Conservation (phyloP, 2,888 invertebrate species). For the Drosophila kuntzei region DNA sequence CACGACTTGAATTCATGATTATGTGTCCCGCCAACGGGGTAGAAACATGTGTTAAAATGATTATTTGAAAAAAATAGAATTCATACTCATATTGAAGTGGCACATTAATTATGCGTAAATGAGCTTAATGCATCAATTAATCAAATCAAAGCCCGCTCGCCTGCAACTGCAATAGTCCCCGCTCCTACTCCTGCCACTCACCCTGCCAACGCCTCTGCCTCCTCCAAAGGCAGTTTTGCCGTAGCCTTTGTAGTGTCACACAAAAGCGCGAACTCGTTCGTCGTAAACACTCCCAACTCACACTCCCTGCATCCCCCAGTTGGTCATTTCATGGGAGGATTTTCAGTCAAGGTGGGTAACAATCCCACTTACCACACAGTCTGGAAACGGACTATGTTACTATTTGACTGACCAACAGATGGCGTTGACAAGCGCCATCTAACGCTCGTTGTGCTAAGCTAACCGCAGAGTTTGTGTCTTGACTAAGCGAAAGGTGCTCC, state of each 20-base stretch:
- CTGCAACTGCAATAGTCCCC: slow-evolving; percentile 33
- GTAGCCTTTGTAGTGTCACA: slow-evolving; percentile 69
- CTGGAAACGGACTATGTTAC: not conserved
- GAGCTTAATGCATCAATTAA: slow-evolving; percentile 80
- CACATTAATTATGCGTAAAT: slow-evolving; percentile 78
- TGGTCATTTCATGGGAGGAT: slow-evolving; percentile 19
- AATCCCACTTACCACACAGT: not conserved
- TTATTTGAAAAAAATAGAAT: slow-evolving; percentile 38
- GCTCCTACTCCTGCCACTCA: not conserved
- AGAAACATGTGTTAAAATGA: slow-evolving; percentile 38
- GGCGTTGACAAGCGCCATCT: slow-evolving; percentile 18
- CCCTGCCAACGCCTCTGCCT: not conserved
- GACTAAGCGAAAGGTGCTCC: slow-evolving; percentile 2
- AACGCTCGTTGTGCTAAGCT: not conserved
- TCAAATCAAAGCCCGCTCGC: slow-evolving; percentile 72
- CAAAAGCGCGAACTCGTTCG: slow-evolving; percentile 72
- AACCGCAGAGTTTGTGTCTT: not conserved
- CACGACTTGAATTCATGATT: slow-evolving; percentile 77
- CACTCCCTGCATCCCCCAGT: not conserved
- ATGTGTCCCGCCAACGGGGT: slow-evolving; percentile 51
- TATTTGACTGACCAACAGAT: not conserved
- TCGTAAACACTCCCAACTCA: slow-evolving; percentile 24
- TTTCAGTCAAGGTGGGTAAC: not conserved
- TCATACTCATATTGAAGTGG: slow-evolving; percentile 65
- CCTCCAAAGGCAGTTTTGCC: slow-evolving; percentile 47